These are phyloP conservation scores for Theocolax elegans DNA, from an alignment of 1,140 invertebrate genomes.

Conservation along the genomic window DNA sequence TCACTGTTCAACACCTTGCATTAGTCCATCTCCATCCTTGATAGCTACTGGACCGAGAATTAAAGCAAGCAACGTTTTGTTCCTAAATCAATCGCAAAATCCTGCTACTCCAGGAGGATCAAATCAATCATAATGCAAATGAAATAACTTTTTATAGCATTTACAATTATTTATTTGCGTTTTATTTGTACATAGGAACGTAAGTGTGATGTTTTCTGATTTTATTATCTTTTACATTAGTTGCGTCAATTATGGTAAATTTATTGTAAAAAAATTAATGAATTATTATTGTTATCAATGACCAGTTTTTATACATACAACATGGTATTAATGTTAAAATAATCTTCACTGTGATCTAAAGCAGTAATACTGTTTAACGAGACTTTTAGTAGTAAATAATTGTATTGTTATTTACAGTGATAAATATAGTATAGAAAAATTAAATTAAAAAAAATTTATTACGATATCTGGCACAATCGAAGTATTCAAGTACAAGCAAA, in stretches of 20 bases:
- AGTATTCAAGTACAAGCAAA: conserved; percentile 6
- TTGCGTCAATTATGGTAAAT: conserved; percentile 1
- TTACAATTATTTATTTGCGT: conserved; percentile 47
- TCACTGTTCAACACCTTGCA: conserved; percentile 84
- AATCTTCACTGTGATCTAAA: conserved; percentile 53
- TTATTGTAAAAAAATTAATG: conserved; percentile 20
- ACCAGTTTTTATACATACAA: conserved; percentile 31
- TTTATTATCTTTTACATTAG: conserved; percentile 23
- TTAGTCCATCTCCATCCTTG: conserved; percentile 81
- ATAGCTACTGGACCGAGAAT: conserved; percentile 72
- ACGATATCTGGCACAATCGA: conserved; percentile 5
- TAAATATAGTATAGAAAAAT: conserved; percentile 24
- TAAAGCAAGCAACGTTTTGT: conserved; percentile 79
- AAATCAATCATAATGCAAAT: conserved; percentile 50
- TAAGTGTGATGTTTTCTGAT: conserved; percentile 29
- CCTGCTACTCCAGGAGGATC: conserved; percentile 45
- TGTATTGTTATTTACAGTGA: conserved; percentile 16
- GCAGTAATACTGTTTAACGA: conserved; percentile 42
- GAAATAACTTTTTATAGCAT: conserved; percentile 20
- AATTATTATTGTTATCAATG: conserved; percentile 44
- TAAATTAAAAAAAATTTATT: not conserved
- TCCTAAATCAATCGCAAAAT: conserved; percentile 74
- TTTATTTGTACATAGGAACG: conserved; percentile 45
- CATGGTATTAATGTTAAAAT: conserved; percentile 47
- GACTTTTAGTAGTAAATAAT: conserved; percentile 15